phyloP scores from a whole-genome alignment of 2,888 invertebrate genomes.

The Heteromyza rotundicornis region DNA sequence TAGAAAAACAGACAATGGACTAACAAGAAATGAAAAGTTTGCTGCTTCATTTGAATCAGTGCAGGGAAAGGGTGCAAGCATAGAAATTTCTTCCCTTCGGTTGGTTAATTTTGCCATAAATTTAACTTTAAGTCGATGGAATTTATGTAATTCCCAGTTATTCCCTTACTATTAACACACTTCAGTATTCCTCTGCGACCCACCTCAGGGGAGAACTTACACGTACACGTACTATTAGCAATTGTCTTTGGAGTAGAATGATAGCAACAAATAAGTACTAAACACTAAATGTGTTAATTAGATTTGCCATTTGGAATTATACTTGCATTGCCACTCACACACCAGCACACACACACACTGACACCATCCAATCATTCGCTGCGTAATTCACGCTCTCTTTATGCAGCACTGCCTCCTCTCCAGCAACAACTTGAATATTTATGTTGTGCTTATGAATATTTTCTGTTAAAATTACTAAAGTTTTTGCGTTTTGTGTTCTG shows the following conservation, averaged over 20 bases:
- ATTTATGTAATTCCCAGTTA: background rate
- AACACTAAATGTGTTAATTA: conserved; percentile 4
- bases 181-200: background rate
- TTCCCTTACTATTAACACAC: background rate
- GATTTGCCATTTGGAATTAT: background rate
- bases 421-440: background rate
- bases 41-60: no score
- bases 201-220: background rate
- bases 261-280: background rate
- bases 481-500: no score
- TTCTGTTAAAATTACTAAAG: background rate
- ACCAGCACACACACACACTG: no score
- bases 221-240: background rate
- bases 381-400: background rate
- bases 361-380: no score
- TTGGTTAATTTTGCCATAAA: no score
- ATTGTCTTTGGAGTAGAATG: background rate
- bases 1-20: no score
- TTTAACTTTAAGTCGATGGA: background rate
- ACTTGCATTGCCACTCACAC: background rate
- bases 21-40: no score
- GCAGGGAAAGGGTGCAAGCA: no score
- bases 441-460: conserved; percentile 1
- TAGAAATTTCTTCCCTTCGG: no score
- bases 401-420: background rate